A percentile compares a stretch with the other conserved stretches of the same genome.
These are phyloP conservation scores for Channa striata DNA, from an alignment of 2,797 vertebrate species.

Conservation along the genomic window DNA sequence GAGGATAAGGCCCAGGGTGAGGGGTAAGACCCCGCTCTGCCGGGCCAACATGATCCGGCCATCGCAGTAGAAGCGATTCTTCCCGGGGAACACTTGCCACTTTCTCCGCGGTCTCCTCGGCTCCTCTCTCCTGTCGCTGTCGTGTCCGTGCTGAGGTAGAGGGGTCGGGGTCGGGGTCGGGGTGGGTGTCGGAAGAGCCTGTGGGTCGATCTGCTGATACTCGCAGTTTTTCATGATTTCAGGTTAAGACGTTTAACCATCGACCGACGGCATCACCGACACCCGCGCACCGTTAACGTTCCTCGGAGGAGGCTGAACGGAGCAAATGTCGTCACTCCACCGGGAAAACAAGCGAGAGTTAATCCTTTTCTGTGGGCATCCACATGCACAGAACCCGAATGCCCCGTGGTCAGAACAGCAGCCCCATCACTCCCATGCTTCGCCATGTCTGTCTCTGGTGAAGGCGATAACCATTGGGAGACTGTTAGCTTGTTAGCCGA, in stretches of 20 bases:
- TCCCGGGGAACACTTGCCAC: conserved; percentile 94
- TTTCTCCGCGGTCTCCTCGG: conserved; percentile 79
- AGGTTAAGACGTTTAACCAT: conserved; percentile 24
- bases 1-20: conserved; percentile 93
- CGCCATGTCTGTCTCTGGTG: not conserved
- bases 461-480: not conserved
- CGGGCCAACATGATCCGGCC: conserved; percentile 91
- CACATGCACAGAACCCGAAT: conserved; percentile 26
- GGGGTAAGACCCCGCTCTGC: conserved; percentile 90
- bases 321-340: conserved; percentile 38
- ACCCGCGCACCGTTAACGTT: not conserved
- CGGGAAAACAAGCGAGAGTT: conserved; percentile 27
- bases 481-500: conserved; percentile 42
- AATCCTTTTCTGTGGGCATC: not conserved
- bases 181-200: conserved; percentile 70
- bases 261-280: conserved; percentile 56
- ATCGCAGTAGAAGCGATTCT: conserved; percentile 94
- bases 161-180: conserved; percentile 53
- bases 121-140: conserved; percentile 38
- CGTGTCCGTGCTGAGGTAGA: conserved; percentile 48
- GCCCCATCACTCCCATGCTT: conserved; percentile 17
- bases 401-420: conserved; percentile 7
- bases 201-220: conserved; percentile 91
- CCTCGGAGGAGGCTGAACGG: not conserved
- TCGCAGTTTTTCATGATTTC: conserved; percentile 90